Base-by-base conservation (phyloP, 2,888 invertebrate genomes). In the Allophyes oxyacanthae region DNA sequence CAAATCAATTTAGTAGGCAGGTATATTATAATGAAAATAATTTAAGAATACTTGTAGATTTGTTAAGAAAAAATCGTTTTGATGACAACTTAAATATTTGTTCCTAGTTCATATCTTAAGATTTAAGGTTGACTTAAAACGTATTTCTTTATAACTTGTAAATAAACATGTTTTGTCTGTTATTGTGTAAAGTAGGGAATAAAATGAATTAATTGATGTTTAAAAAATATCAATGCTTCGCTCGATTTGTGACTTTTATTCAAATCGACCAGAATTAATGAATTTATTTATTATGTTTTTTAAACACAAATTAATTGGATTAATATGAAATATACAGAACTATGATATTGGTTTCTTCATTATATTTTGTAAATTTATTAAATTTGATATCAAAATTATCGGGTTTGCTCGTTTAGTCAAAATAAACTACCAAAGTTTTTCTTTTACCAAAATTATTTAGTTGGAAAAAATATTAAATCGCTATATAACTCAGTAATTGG, bases 401-500 rank as follows among this genome's bases (percentile, higher is more conserved):
- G 52, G 44, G 48, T 42, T 59, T 42, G 20, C 51, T 66, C 63
- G 52, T 73, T 81, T 85, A 87, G 86, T 86, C 86, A 83, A 83
- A 83, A 44, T 45, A 81, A 75, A 65, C 78, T 79, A 86, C 87
- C 87, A 87, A 87, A 87, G 86, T 79, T 72, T 80, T 79, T 73
- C 62, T 70, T 62, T 66, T 68, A 71, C 57, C 73, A 69, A 70
- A 75, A 74, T 78, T 61, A 64, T 75, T 64, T 63, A 66, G 53
- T 64, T 72, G 41, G 14, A 53, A 53, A 44, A 53, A 45, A 50
- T 51, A 55, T 61, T 49, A 55, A 60, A 50, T 43, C 57, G 57
- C 66, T 65, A 64, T 67, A 56, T 55, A 61, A 66, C 55, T 41
- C 58, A 56, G 43, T 59, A 45, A 56, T 70, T 70, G 73, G 69